phyloP scores from a whole-genome alignment of 2,888 invertebrate genomes.

The Eupeodes luniger region DNA sequence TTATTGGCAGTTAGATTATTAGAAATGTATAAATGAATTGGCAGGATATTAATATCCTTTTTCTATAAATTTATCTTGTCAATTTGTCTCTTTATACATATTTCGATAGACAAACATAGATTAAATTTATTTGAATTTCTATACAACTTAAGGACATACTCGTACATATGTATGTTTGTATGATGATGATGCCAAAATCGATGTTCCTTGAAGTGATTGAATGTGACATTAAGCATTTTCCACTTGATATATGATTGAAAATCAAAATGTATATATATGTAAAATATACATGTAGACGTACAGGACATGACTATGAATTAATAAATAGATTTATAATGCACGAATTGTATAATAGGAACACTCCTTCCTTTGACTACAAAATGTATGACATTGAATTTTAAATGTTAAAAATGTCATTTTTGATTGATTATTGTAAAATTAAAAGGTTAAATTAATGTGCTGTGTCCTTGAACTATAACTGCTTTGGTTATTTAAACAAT shows the following conservation, averaged over 20 bases:
- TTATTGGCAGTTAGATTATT: slow-evolving; percentile 14
- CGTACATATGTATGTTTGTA: too few relatives aligned
- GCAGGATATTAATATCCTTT: slow-evolving; percentile 4
- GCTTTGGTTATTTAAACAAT: too few relatives aligned
- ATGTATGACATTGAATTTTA: background rate
- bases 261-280: background rate
- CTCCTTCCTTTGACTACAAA: background rate
- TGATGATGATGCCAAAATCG: background rate
- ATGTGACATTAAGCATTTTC: slow-evolving; percentile 17
- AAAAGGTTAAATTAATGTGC: too few relatives aligned
- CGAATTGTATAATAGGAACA: background rate
- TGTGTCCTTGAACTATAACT: too few relatives aligned
- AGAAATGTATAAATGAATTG: background rate
- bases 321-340: background rate
- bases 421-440: too few relatives aligned
- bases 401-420: too few relatives aligned
- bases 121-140: slow-evolving; percentile 13
- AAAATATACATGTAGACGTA: background rate
- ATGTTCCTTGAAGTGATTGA: slow-evolving; percentile 25
- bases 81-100: background rate
- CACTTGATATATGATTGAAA: slow-evolving; percentile 15
- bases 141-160: background rate
- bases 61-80: slow-evolving; percentile 19
- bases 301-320: background rate
- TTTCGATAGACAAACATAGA: background rate